Evolutionary conservation across 2,797 vertebrate genomes (phyloP), one percentile per base, ranked within the genome.

Genomic region (Channa striata): DNA sequence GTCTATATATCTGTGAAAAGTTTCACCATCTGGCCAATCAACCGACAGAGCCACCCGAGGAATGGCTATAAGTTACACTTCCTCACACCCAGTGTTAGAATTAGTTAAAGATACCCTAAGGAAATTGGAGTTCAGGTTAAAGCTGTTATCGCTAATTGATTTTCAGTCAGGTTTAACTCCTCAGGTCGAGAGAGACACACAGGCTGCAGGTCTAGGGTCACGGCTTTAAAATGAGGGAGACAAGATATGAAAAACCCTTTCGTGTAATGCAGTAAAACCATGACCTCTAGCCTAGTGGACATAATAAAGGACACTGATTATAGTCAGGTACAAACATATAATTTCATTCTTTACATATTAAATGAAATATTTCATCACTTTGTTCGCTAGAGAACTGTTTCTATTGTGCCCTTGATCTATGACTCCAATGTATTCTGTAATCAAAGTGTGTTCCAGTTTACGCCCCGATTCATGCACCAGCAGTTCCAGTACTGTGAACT

Each of bases 1-100:
- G 59, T 43, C n/a, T 33, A 16, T n/a, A 56, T 43, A 56, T 51
- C 43, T 48, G 42, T 44, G 46, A 39, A 13, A 74, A 14, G 11
- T 44, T n/a, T 44, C 23, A 50, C 33, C 6, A 30, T 23, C 33
- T 59, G 39, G 21, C 69, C 42, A 37, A 63, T 34, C 19, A 44
- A 21, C 59, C 25, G 17, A 51, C 53, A 50, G 16, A 64, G 16
- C 23, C 25, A 63, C 9, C 23, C 40, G 44, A 71, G 21, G 3
- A 39, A 54, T 44, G 17, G 19, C 6, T 2, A 21, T 20, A 16
- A 43, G 52, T 16, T 21, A 9, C 11, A 25, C 40, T 11, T 9
- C 2, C 9, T 11, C 6, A 21, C 30, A 39, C 16, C 20, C 20
- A 17, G 20, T 39, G 9, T 60, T 11, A 44, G 6, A 37, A 13